Evolutionary conservation across 2,888 invertebrate species (phyloP).

Genomic region (Scaptomyza caliginosa): DNA sequence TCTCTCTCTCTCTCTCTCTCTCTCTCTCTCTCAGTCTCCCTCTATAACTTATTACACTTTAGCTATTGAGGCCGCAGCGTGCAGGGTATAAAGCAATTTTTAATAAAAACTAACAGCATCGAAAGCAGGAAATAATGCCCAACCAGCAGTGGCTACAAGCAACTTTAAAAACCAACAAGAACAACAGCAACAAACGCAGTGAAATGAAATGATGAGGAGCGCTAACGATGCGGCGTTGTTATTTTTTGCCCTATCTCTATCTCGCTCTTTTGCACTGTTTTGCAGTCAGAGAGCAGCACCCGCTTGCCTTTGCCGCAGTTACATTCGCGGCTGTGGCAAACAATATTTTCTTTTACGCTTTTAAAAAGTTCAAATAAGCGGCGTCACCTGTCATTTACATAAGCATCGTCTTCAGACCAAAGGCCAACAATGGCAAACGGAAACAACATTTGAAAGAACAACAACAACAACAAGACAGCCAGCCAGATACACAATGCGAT

Average conservation of each 20-base stretch:
- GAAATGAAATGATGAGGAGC: slow-evolving; percentile 37
- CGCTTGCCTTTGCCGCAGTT: no score
- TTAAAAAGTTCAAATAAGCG: slow-evolving; percentile 55
- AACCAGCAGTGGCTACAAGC: slow-evolving; percentile 3
- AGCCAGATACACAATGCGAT: background rate
- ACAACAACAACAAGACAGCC: background rate
- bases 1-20: no score
- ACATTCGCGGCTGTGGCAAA: background rate
- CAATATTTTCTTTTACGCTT: slow-evolving; percentile 25
- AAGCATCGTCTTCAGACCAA: slow-evolving; percentile 20
- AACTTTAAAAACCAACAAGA: background rate
- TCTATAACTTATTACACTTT: background rate
- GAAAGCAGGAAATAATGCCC: slow-evolving; percentile 48
- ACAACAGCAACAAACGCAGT: slow-evolving; percentile 12
- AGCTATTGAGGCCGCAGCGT: slow-evolving; percentile 27
- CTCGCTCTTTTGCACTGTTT: no score
- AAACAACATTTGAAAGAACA: slow-evolving; percentile 4
- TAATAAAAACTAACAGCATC: slow-evolving; percentile 61
- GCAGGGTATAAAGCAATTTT: slow-evolving; percentile 64
- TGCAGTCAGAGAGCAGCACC: no score
- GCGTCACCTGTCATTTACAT: slow-evolving; percentile 63
- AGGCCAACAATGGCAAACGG: slow-evolving; percentile 15
- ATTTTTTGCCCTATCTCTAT: background rate
- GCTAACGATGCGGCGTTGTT: slow-evolving; percentile 14
- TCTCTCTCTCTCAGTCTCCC: no score